Percentiles rank a stretch among this genome's conserved stretches.
Evolutionary conservation across 1,140 invertebrate genomes (phyloP).

Genomic region (Ptiloglossa arizonensis): DNA sequence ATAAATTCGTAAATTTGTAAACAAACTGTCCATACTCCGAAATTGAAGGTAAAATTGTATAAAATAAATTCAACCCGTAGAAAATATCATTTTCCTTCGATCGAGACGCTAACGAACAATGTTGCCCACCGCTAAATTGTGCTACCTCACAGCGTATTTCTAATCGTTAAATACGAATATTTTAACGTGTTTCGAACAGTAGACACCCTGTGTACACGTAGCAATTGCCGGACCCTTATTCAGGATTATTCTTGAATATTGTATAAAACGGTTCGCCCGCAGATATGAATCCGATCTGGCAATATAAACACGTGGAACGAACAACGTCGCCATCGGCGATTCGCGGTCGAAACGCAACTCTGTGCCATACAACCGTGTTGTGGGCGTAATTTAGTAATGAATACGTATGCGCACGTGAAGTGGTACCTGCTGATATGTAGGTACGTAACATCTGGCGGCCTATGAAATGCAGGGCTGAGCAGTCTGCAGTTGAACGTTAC

Average conservation of each 20-base stretch:
- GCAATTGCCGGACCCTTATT: background rate
- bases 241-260: constrained; percentile 10
- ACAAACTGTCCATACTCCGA: too few species aligned
- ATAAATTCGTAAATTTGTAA: too few species aligned
- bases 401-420: constrained; percentile 70
- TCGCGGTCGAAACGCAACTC: constrained; percentile 56
- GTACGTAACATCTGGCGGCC: constrained; percentile 75
- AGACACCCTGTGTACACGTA: too few species aligned
- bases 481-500: constrained; percentile 75
- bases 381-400: constrained; percentile 72
- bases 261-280: background rate
- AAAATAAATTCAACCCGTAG: too few species aligned
- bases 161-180: too few species aligned
- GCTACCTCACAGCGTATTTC: too few species aligned
- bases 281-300: background rate
- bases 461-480: constrained; percentile 74
- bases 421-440: constrained; percentile 71
- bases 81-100: too few species aligned
- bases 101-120: too few species aligned
- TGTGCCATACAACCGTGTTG: constrained; percentile 32
- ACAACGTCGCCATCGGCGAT: constrained; percentile 62
- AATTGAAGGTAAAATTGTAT: too few species aligned
- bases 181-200: too few species aligned
- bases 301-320: constrained; percentile 30
- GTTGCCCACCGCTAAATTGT: too few species aligned